phyloP scores from a whole-genome alignment of 2,888 invertebrate species.

The Dioctria linearis region DNA sequence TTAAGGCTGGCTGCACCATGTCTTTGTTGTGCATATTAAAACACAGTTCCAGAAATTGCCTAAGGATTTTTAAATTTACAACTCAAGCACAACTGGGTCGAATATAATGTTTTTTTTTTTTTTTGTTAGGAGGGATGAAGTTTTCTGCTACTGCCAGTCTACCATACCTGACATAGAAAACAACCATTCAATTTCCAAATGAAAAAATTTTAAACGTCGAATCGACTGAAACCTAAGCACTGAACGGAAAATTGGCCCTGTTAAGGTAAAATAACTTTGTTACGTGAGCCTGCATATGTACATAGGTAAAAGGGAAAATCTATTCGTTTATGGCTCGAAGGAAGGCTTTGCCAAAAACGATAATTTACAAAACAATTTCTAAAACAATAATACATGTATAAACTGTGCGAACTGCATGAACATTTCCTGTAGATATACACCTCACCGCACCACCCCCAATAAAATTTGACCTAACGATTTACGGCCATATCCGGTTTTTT shows the following conservation, averaged over 20 bases:
- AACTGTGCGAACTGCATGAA: slow-evolving; percentile 39
- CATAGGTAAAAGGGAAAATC: slow-evolving; percentile 4
- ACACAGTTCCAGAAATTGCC: too few species aligned
- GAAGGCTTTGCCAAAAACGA: slow-evolving; percentile 19
- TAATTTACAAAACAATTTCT: slow-evolving; percentile 51
- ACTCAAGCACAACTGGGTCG: too few species aligned
- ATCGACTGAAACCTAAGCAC: not conserved
- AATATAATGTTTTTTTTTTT: too few species aligned
- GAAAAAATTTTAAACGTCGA: slow-evolving; percentile 19
- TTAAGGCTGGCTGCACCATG: too few species aligned
- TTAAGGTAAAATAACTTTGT: slow-evolving; percentile 33
- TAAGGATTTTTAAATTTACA: too few species aligned
- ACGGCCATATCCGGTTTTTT: slow-evolving; percentile 40
- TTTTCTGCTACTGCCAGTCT: too few species aligned
- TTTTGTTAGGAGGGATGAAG: too few species aligned
- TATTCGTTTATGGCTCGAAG: not conserved
- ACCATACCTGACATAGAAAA: too few species aligned
- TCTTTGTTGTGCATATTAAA: too few species aligned
- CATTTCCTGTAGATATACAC: slow-evolving; percentile 26
- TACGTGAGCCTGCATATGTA: not conserved
- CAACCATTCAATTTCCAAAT: not conserved
- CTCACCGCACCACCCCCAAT: not conserved
- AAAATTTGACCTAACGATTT: slow-evolving; percentile 23
- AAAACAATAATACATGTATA: slow-evolving; percentile 46
- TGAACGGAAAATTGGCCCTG: slow-evolving; percentile 5